phyloP scores from a whole-genome alignment of 2,797 vertebrate species.

The Danio choprae region DNA sequence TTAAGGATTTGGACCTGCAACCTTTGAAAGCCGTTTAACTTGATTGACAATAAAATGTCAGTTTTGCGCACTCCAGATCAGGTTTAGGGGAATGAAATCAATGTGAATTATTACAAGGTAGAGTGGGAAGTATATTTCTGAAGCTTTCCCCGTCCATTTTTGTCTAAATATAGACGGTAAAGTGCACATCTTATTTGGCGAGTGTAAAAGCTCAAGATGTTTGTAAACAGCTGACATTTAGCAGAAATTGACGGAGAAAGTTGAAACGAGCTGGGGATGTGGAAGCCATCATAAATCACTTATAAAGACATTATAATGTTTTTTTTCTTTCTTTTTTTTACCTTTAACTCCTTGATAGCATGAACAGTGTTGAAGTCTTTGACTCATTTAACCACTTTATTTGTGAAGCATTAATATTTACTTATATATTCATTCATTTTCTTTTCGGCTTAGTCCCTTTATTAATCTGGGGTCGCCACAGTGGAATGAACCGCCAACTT shows the following conservation, averaged over 20 bases:
- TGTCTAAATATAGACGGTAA: slow-evolving; percentile 1
- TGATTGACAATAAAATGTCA: slow-evolving; percentile 25
- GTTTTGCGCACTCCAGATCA: slow-evolving; percentile 29
- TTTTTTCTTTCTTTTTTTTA: neutral
- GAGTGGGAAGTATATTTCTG: slow-evolving; percentile 15
- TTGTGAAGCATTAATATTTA: no score
- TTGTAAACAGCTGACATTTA: slow-evolving; percentile 7
- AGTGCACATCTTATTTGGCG: slow-evolving; percentile 28
- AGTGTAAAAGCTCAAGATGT: slow-evolving; percentile 11
- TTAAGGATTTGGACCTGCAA: slow-evolving; percentile 4
- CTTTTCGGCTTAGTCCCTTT: no score
- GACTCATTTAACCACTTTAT: no score
- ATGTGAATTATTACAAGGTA: neutral
- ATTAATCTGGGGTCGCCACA: no score
- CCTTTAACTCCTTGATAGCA: no score
- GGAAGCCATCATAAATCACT: slow-evolving; percentile 19
- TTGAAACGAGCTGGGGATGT: neutral
- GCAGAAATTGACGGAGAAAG: slow-evolving; percentile 21
- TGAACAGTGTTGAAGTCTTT: no score
- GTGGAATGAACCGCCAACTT: no score
- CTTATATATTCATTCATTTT: no score
- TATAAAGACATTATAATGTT: neutral
- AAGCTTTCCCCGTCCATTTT: slow-evolving; percentile 36
- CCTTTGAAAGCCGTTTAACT: no score
- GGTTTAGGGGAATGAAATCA: slow-evolving; percentile 14